Conservation (phyloP, 2,888 invertebrate species). For the Lottia gigantea region DNA sequence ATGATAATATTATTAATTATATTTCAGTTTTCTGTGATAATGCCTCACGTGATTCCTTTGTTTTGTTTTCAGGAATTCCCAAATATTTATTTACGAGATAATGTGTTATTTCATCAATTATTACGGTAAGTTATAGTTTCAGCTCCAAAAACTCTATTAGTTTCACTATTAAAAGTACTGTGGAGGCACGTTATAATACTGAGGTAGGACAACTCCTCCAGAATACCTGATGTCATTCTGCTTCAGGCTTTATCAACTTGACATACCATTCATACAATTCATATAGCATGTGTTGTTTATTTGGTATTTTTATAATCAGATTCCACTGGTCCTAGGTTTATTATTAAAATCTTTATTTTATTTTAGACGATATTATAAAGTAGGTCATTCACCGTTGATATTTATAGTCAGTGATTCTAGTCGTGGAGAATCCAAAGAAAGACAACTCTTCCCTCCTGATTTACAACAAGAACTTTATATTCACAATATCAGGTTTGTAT, state of each 20-base stretch:
- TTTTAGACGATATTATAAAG: constrained; percentile 51
- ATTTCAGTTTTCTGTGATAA: too few species aligned
- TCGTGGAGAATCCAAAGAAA: constrained; percentile 64
- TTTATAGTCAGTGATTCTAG: constrained; percentile 69
- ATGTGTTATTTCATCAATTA: constrained; percentile 76
- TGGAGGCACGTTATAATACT: too few species aligned
- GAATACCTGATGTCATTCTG: too few species aligned
- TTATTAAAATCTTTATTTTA: too few species aligned
- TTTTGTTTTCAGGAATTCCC: constrained; percentile 77
- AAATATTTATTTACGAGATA: constrained; percentile 78
- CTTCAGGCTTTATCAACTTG: too few species aligned
- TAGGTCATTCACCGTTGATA: constrained; percentile 64
- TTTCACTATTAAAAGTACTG: too few species aligned
- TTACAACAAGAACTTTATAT: constrained; percentile 74
- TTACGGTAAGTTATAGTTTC: constrained; percentile 79
- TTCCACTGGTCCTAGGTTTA: too few species aligned
- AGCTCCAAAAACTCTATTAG: not conserved
- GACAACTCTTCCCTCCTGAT: constrained; percentile 62
- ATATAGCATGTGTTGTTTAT: too few species aligned
- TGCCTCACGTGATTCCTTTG: not conserved
- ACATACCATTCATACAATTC: too few species aligned
- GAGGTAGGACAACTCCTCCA: too few species aligned
- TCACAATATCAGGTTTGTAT: constrained; percentile 75
- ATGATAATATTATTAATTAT: too few species aligned
- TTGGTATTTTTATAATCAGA: too few species aligned